Evolutionary conservation across 2,888 invertebrate genomes (phyloP).

Genomic region (Phaonia tiefii): DNA sequence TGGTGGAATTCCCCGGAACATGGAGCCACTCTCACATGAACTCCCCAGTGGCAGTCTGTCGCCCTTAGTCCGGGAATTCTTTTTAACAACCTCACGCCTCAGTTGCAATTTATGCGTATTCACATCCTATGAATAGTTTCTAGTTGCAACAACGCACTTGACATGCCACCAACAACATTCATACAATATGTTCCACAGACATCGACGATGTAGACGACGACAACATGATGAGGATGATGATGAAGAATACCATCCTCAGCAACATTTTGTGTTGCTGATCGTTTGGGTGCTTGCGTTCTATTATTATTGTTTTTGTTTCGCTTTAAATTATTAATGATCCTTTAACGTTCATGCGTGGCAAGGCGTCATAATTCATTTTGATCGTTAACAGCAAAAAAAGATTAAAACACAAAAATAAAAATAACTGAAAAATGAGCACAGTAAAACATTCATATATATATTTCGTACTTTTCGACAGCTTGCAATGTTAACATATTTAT

Average conservation of each 20-base stretch:
- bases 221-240: too few species aligned
- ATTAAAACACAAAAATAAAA: constrained; percentile 29
- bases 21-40: background rate
- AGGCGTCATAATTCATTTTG: constrained; percentile 78
- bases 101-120: constrained; percentile 54
- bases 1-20: constrained; percentile 7
- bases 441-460: too few species aligned
- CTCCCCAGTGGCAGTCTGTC: background rate
- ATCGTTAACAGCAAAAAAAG: constrained; percentile 72
- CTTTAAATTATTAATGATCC: constrained; percentile 77
- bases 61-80: background rate
- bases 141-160: constrained; percentile 15
- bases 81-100: constrained; percentile 62
- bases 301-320: constrained; percentile 47
- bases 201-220: background rate
- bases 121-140: constrained; percentile 35
- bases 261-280: constrained; percentile 19
- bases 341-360: constrained; percentile 78
- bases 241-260: background rate
- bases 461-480: background rate
- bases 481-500: background rate
- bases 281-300: constrained; percentile 47
- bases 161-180: constrained; percentile 8
- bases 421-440: background rate
- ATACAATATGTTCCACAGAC: background rate